Evolutionary conservation across 2,888 invertebrate species (phyloP), one percentile per base, ranked within the genome.

Genomic region (Volucella bombylans): DNA sequence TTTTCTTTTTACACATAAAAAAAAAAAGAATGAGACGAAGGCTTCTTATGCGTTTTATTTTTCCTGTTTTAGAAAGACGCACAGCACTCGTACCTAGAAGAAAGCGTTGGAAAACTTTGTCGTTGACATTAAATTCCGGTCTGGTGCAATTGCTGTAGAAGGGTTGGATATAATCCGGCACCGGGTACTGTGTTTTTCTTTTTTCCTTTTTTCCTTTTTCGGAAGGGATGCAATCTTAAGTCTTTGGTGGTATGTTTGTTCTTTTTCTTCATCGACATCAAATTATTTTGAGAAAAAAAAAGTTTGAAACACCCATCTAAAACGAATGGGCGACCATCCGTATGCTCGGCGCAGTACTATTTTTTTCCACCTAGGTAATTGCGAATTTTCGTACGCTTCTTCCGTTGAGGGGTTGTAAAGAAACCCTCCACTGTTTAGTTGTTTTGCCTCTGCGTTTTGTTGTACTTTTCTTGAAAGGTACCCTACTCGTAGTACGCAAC

Each of bases 401-500:
- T 71, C 69, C 50, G 43, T 45, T 39, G 23, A 55, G 61, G 77
- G 76, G 50, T 74, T 45, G 47, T 39, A 69, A 38, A 74, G 15
- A 68, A 73, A 64, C 78, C 82, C 82, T 68, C 67, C 6, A 31
- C 31, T 31, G 6, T 4, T 31, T 6, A 31, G 31, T 31, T 31
- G 31, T 31, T 31, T 31, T 31, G 1, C 31, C 31, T 31, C 31
- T 31, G 31, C 31, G 31, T 31, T 55, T 45, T n/a, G 57, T 31
- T 15, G 6, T 15, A 11, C 15, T 31, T 18, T 23, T 62, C 31
- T 45, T n/a, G 15, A 59, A 74, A 71, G 65, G 55, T 80, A n/a
- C n/a, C n/a, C n/a, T n/a, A n/a, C n/a, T n/a, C n/a, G n/a, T n/a
- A 83, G 18, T 23, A 23, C 83, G 83, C 83, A 80, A 83, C 83